A percentile compares a stretch with the other conserved stretches of the same genome.
These are phyloP conservation scores for Poecile atricapillus DNA, from an alignment of 2,113 vertebrate species.

Conservation along the genomic window DNA sequence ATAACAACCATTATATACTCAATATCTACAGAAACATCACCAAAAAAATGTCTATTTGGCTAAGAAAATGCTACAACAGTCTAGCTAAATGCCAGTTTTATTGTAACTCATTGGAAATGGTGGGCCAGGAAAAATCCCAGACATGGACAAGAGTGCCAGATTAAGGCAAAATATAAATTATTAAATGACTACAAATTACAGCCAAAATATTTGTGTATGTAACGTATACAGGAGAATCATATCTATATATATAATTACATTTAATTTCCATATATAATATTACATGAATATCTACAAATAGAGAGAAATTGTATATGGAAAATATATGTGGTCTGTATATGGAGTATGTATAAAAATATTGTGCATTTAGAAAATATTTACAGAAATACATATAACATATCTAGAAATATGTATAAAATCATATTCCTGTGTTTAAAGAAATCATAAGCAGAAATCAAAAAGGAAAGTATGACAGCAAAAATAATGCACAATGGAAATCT, in stretches of 20 bases:
- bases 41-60: background rate
- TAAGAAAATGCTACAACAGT: background rate
- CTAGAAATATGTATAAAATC: background rate
- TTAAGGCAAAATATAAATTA: background rate
- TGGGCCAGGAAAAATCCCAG: background rate
- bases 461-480: background rate
- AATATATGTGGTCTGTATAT: background rate
- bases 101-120: background rate
- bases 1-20: background rate
- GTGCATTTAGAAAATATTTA: background rate
- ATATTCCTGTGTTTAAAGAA: background rate
- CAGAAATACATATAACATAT: background rate
- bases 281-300: background rate
- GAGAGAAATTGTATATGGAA: background rate
- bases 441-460: background rate
- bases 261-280: background rate
- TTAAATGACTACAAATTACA: background rate
- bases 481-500: background rate
- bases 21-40: background rate
- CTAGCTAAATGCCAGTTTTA: background rate
- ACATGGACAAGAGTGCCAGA: rapidly evolving
- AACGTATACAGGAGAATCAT: background rate
- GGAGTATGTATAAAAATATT: background rate
- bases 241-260: background rate
- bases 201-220: background rate